These are phyloP conservation scores for Cydia fagiglandana DNA, from an alignment of 1,140 invertebrate species.

Conservation along the genomic window DNA sequence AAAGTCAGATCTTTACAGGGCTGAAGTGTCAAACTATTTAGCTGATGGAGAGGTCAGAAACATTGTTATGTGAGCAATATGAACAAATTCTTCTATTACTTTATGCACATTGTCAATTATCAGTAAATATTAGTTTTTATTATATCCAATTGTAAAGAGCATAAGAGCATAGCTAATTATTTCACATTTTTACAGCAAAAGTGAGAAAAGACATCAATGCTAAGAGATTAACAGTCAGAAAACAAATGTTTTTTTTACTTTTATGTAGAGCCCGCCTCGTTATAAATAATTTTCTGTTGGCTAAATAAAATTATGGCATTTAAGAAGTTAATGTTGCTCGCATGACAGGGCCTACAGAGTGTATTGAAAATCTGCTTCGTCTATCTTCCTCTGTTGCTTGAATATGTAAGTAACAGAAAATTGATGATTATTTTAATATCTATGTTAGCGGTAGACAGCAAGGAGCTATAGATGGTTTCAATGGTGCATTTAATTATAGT, in stretches of 20 bases:
- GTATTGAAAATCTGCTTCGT: too few species aligned
- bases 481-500: constrained; percentile 78
- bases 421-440: too few species aligned
- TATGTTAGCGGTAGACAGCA: constrained; percentile 34
- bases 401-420: too few species aligned
- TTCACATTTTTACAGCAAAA: neutral
- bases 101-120: constrained; percentile 18
- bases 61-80: constrained; percentile 15
- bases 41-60: neutral
- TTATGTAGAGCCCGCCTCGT: too few species aligned
- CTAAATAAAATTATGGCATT: neutral
- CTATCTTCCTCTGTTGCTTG: too few species aligned
- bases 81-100: neutral
- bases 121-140: neutral
- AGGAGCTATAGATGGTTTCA: constrained; percentile 46
- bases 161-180: too few species aligned
- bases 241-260: too few species aligned
- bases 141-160: neutral
- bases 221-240: too few species aligned
- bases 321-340: constrained; percentile 54
- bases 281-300: neutral
- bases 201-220: too few species aligned
- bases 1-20: constrained; percentile 3
- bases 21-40: neutral
- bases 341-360: constrained; percentile 46